Evolutionary conservation across 2,888 invertebrate genomes (phyloP).

Genomic region (Sphinx pinastri): DNA sequence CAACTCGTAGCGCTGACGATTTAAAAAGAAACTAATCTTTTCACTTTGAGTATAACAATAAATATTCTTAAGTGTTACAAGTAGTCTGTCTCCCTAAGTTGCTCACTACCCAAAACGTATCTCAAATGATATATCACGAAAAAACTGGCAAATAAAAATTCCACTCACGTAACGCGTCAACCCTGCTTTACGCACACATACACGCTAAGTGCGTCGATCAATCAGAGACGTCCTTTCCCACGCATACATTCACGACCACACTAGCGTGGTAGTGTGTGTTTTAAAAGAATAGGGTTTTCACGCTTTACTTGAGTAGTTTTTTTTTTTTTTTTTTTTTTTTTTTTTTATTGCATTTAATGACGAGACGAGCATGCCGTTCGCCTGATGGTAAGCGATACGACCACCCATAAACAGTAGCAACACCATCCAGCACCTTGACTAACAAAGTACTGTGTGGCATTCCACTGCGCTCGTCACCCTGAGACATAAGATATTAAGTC

Average conservation of each 20-base stretch:
- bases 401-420: too few species aligned
- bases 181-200: constrained; percentile 51
- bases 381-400: too few species aligned
- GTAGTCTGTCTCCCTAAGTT: background rate
- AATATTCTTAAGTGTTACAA: background rate
- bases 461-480: too few species aligned
- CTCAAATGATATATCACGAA: constrained; percentile 32
- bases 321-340: too few species aligned
- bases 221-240: constrained; percentile 46
- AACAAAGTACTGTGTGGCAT: too few species aligned
- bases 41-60: background rate
- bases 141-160: constrained; percentile 39
- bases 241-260: constrained; percentile 37
- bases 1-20: too few species aligned
- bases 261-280: constrained; percentile 46
- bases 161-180: constrained; percentile 46
- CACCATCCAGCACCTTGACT: too few species aligned
- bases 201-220: constrained; percentile 47
- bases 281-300: constrained; percentile 47
- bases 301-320: constrained; percentile 34
- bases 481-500: too few species aligned
- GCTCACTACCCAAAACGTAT: constrained; percentile 17
- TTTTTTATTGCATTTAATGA: too few species aligned
- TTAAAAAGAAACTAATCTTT: background rate
- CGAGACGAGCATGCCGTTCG: too few species aligned